Conservation (phyloP, 2,113 vertebrate species). For the Orycteropus afer region DNA sequence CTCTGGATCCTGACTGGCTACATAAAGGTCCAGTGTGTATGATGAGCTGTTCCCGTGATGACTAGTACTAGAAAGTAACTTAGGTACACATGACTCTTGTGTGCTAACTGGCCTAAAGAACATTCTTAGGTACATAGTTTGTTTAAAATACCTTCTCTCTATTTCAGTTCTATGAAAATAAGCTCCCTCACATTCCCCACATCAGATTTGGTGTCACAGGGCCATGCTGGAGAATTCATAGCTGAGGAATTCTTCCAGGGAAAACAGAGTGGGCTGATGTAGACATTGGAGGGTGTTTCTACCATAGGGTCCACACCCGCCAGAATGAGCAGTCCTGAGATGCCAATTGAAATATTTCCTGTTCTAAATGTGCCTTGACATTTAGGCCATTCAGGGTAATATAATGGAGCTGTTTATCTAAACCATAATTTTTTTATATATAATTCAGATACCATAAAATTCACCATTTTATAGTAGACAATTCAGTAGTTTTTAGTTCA, state of each 20-base stretch:
- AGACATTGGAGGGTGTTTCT: background rate
- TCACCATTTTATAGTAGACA: background rate
- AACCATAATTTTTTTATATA: background rate
- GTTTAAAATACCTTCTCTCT: background rate
- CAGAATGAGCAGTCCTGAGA: background rate
- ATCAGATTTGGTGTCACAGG: background rate
- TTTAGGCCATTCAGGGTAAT: background rate
- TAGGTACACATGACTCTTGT: background rate
- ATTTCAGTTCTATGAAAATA: background rate
- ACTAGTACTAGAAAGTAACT: background rate
- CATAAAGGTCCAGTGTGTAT: background rate
- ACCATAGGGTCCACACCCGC: background rate
- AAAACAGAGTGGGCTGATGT: background rate
- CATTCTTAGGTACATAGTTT: background rate
- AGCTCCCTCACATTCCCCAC: too few relatives aligned
- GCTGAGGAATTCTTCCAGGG: background rate
- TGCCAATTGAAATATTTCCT: background rate
- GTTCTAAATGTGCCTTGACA: background rate
- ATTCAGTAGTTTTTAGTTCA: background rate
- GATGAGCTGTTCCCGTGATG: background rate
- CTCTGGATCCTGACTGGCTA: background rate
- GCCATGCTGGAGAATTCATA: background rate
- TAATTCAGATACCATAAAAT: background rate
- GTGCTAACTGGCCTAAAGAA: background rate
- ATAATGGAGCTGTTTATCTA: background rate